A percentile compares a stretch with the other conserved stretches of the same genome.
These are phyloP conservation scores for Ricordea florida DNA, from an alignment of 92 coral and sea anemone genomes.

Conservation along the genomic window DNA sequence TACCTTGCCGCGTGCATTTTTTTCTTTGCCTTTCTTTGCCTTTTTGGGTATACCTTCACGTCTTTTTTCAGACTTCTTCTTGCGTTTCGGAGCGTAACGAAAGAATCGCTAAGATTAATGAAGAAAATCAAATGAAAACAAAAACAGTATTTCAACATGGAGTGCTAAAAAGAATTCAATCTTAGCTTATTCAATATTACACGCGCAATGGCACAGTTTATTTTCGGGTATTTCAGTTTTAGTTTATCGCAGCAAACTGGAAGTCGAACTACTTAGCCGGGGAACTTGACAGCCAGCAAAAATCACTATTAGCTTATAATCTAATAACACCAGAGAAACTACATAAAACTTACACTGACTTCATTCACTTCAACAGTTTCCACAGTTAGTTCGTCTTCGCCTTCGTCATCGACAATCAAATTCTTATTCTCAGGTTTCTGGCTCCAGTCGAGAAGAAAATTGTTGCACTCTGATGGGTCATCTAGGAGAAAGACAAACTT, in stretches of 20 bases:
- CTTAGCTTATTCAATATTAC: neutral
- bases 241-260: neutral
- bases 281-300: no score
- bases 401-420: neutral
- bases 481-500: neutral
- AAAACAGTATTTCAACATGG: no score
- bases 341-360: constrained; percentile 1
- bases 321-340: neutral
- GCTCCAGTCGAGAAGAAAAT: neutral
- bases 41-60: constrained; percentile 1
- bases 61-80: constrained; percentile 1
- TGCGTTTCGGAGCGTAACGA: constrained; percentile 5
- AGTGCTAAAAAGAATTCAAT: no score
- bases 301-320: no score
- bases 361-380: constrained; percentile 4
- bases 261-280: no score
- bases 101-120: neutral
- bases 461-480: constrained; percentile 19
- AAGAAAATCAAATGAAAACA: neutral
- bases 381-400: neutral
- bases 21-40: constrained; percentile 18
- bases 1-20: constrained; percentile 6
- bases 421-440: constrained; percentile 2
- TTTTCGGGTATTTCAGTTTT: neutral
- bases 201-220: no score